Base-by-base conservation (phyloP, 2,797 vertebrate genomes). In the Ptychadena robeensis region DNA sequence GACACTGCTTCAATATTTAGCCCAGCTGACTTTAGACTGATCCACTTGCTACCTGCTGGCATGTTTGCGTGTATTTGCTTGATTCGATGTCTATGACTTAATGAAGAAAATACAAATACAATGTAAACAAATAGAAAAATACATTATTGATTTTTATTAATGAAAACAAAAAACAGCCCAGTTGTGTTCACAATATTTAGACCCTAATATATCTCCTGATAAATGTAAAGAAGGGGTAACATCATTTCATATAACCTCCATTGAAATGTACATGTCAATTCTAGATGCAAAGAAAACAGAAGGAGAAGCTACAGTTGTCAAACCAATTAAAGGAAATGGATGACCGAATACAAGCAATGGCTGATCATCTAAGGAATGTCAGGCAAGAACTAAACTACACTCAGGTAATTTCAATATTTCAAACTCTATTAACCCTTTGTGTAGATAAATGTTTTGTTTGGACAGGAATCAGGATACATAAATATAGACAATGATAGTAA, bases 201-300 rank as follows among this genome's bases (percentile, higher is more conserved):
- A 44, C 9, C 40, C 9, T 53, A 53, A 53, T 53, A 53, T 53
- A 22, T 53, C 4, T 22, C 18, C 18, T n/a, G 18, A 53, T 53
- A 18, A 22, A 22, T 4, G 22, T 22, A 1, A 22, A 6, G 2
- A 53, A 53, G 1, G 0, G 22, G 18, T 53, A 48, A 22, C 44
- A 22, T 9, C 37, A 9, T 6, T 38, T 10, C 37, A n/a, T 22
- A 22, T n/a, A 53, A n/a, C 27, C 5, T 10, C 59, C n/a, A 25
- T 28, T 27, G 11, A 27, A 61, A 61, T 28, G 27, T 61, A 61
- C 27, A 9, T 27, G 27, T 61, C 9, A n/a, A 61, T 80, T 80
- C 88, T 87, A 99, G 98, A 87, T 98, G 85, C 90, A 83, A 86
- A 91, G 87, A 72, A 92, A 95, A 80, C 91, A 94, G 35, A 91